Base-by-base conservation (phyloP, 2,113 vertebrate genomes). In the Recurvirostra avosetta region DNA sequence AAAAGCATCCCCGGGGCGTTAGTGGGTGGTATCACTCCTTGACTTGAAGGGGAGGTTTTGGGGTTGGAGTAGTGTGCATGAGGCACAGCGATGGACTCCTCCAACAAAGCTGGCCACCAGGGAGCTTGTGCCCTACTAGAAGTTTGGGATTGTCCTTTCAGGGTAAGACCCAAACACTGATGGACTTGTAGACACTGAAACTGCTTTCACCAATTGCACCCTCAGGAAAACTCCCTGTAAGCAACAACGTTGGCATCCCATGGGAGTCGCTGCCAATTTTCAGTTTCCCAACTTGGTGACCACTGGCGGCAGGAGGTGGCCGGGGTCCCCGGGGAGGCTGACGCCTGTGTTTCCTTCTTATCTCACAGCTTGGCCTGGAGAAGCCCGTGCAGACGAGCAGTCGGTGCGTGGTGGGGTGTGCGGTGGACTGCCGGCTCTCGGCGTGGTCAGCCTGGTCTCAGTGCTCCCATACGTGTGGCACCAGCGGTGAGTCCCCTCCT, bases 381-480 rank as follows among this genome's bases (percentile, higher is more conserved):
- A 98, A 98, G 79, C 97, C 97, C 1, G 78, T 96, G 98, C 97
- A 82, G 90, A 98, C 98, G 78, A 98, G 96, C 19, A 96, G 97
- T 65, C 94, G 71, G 38, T 99, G 99, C 15, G 71, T 96, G 91
- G 98, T 99, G 63, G 98, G 98, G 21, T 99, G 99, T 50, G 97
- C 98, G 3, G 98, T 99, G 85, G 99, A 99, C 97, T 99, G 99
- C 94, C 97, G 97, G 34, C 98, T 99, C 49, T 99, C 99, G 0
- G 98, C 98, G 4, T 99, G 99, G 99, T 99, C 99, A 1, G n/a
- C 98, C 12, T 99, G 99, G 99, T 98, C 98, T 0, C 97, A 98
- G 36, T 99, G 99, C 88, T 99, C 99, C 18, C 98, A 98, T 62
- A 98, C 98, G 11, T 99, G 99, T 65, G 99, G 99, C 1, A 86